Percentiles rank a stretch among this genome's conserved stretches.
Evolutionary conservation across 2,113 vertebrate genomes (phyloP).

Genomic region (Cariama cristata): DNA sequence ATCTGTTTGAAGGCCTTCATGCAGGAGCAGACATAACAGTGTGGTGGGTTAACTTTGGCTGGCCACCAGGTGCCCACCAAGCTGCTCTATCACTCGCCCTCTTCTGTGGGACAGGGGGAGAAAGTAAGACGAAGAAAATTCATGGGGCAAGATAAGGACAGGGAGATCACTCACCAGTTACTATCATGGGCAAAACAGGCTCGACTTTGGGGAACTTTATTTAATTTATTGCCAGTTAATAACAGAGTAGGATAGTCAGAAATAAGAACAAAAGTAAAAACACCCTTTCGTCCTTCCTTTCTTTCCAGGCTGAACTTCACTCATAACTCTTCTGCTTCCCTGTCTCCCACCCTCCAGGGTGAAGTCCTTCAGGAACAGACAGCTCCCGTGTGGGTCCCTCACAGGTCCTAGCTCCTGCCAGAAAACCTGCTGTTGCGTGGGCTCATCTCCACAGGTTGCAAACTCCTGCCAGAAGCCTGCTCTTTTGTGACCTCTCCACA

Average conservation of each 20-base stretch:
- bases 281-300: not conserved
- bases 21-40: not conserved
- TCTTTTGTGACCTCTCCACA: accelerated
- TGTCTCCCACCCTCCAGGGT: accelerated
- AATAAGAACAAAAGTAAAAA: not conserved
- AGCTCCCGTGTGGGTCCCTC: not conserved
- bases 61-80: not conserved
- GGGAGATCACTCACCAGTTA: not conserved
- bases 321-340: not conserved
- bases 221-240: not conserved
- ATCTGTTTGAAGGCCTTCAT: not conserved
- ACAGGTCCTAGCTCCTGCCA: not conserved
- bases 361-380: not conserved
- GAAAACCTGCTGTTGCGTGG: not conserved
- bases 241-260: not conserved
- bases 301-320: not conserved
- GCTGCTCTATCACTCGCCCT: not conserved
- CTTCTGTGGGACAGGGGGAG: not conserved
- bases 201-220: not conserved
- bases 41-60: not conserved
- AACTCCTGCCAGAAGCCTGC: not conserved
- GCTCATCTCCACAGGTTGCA: not conserved
- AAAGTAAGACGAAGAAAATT: not conserved
- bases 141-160: not conserved
- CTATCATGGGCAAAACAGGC: not conserved